Evolutionary conservation across 2,797 vertebrate species (phyloP), one percentile per base, ranked within the genome.

Genomic region (Amniataba percoides): DNA sequence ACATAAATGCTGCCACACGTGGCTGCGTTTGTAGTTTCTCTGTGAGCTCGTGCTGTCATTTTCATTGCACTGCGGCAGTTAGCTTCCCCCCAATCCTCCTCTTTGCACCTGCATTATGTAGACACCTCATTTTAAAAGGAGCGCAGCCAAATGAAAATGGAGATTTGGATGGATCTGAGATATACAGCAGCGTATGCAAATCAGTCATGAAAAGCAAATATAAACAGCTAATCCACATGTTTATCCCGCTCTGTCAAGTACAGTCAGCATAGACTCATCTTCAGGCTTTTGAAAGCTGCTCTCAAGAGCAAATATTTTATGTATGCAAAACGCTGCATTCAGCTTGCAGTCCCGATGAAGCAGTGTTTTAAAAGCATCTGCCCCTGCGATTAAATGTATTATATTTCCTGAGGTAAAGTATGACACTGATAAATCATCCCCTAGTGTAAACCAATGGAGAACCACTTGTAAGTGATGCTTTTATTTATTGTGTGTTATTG

Each of bases 141-240:
- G 19, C 48, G 55, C 62, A 43, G 65, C 71, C 71, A 60, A 55
- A 64, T 60, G 21, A 51, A 68, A 69, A 69, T 56, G 46, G 21
- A 75, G 18, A 57, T 60, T 51, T n/a, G 6, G 7, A 55, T 55
- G 25, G 46, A 21, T 70, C 40, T 73, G 9, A 51, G 56, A 39
- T 56, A 56, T 52, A 43, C 64, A 69, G 60, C 40, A 25, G 70
- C 3, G 63, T 36, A 69, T 82, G 65, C 56, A 78, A 80, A 81
- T 74, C 64, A 72, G n/a, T 6, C 25, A 2, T 64, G 46, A 63
- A 53, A 56, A 71, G 73, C 45, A 31, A 34, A 18, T 46, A 34
- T 27, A 58, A 72, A 49, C 43, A 48, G 21, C 43, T 72, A 61
- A 75, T 65, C 40, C 48, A 74, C 58, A 16, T 27, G 36, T 27